phyloP scores from a whole-genome alignment of 2,113 vertebrate species.

The Varanus komodoensis region DNA sequence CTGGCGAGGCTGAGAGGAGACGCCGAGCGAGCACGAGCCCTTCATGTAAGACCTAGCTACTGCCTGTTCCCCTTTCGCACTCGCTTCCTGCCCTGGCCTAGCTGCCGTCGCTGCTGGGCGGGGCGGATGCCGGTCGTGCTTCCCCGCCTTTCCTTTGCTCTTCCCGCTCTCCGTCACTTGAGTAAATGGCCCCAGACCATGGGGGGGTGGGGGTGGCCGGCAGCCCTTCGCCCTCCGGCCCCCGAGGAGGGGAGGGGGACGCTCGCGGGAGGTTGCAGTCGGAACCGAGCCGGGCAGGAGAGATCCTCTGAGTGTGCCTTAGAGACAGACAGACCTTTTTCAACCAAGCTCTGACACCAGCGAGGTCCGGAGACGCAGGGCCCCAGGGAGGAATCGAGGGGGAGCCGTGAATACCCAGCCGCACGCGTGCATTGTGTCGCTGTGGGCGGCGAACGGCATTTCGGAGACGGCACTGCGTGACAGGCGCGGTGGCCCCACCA shows the following conservation, averaged over 20 bases:
- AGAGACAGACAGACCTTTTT: background rate
- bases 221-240: accelerated
- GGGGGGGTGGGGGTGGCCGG: background rate
- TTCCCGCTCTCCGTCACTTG: accelerated
- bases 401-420: background rate
- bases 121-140: background rate
- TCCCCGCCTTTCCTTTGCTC: background rate
- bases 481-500: too few relatives aligned
- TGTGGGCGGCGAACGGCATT: background rate
- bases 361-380: too few relatives aligned
- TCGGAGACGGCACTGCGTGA: background rate
- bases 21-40: background rate
- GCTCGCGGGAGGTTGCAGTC: background rate
- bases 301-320: too few relatives aligned
- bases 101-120: background rate
- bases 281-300: background rate
- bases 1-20: background rate
- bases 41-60: background rate
- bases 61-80: background rate
- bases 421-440: background rate
- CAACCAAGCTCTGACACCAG: too few relatives aligned
- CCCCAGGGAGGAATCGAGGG: too few relatives aligned
- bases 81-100: background rate
- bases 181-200: too few relatives aligned
- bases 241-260: background rate